These are phyloP conservation scores for Luffia ferchaultella DNA, from an alignment of 2,888 invertebrate species.

Conservation along the genomic window DNA sequence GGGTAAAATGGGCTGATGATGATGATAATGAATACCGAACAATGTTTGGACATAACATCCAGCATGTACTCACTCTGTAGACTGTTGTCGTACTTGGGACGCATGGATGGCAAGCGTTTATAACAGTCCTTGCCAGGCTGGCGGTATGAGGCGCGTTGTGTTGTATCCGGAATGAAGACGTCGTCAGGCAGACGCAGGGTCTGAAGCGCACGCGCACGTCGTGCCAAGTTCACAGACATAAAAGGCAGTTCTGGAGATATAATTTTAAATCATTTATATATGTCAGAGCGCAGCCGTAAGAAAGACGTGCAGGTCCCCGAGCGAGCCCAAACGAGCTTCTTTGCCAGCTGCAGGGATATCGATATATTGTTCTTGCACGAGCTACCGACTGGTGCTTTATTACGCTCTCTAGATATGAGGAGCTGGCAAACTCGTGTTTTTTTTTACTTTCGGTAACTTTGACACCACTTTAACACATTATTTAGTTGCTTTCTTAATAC, in stretches of 20 bases:
- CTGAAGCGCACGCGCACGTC: constrained; percentile 48
- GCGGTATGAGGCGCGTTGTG: constrained; percentile 36
- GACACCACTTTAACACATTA: too few species aligned
- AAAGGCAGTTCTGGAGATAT: constrained; percentile 40
- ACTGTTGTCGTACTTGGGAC: constrained; percentile 36
- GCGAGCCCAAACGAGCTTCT: background rate
- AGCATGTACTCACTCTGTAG: constrained; percentile 38
- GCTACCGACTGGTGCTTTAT: too few species aligned
- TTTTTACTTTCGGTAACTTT: too few species aligned
- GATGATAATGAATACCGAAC: background rate
- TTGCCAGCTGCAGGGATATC: too few species aligned
- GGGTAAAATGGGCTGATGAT: too few species aligned
- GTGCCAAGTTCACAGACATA: constrained; percentile 49
- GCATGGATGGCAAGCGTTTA: constrained; percentile 29
- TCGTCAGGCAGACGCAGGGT: constrained; percentile 50
- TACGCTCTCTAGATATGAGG: too few species aligned
- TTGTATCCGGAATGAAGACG: constrained; percentile 44
- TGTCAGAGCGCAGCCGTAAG: background rate
- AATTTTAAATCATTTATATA: background rate
- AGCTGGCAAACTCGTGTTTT: too few species aligned
- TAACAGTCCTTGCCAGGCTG: constrained; percentile 40
- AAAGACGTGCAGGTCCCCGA: background rate
- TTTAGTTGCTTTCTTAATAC: too few species aligned
- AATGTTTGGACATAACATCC: too few species aligned
- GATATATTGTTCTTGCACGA: too few species aligned